phyloP scores from a whole-genome alignment of 2,888 invertebrate species.

The Vanessa cardui region DNA sequence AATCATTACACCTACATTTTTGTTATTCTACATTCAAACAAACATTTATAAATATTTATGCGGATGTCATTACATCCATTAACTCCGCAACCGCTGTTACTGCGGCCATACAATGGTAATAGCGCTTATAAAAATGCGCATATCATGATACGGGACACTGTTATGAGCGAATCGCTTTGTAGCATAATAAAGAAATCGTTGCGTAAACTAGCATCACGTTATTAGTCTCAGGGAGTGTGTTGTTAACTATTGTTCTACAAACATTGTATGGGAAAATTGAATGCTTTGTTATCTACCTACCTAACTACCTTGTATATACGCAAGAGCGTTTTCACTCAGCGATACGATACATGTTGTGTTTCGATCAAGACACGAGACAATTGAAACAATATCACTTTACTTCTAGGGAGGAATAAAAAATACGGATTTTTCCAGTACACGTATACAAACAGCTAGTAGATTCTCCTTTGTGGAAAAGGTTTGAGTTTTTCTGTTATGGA shows the following conservation, averaged over 20 bases:
- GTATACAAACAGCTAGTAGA: too few species aligned
- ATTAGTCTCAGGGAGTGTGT: conserved; percentile 27
- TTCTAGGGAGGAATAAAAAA: too few species aligned
- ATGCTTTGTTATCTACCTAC: conserved; percentile 28
- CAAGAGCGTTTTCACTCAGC: neutral
- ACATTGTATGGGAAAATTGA: conserved; percentile 21
- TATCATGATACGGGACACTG: conserved; percentile 65
- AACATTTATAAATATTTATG: neutral
- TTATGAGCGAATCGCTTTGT: conserved; percentile 67
- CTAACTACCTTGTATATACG: conserved; percentile 16
- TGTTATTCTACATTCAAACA: neutral
- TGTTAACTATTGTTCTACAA: conserved; percentile 29
- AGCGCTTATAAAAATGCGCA: conserved; percentile 71
- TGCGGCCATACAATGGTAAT: conserved; percentile 43
- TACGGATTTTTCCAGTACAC: too few species aligned
- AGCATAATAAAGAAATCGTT: conserved; percentile 62
- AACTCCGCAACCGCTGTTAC: conserved; percentile 22
- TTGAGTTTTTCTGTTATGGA: too few species aligned
- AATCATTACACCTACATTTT: too few species aligned
- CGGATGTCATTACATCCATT: neutral
- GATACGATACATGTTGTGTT: neutral
- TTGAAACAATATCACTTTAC: too few species aligned
- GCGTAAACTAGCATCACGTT: conserved; percentile 50
- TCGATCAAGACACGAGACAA: too few species aligned
- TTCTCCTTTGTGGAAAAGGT: too few species aligned